A percentile compares a stretch with the other conserved stretches of the same genome.
Evolutionary conservation across 2,797 vertebrate species (phyloP).

Genomic region (Danio tinwini): DNA sequence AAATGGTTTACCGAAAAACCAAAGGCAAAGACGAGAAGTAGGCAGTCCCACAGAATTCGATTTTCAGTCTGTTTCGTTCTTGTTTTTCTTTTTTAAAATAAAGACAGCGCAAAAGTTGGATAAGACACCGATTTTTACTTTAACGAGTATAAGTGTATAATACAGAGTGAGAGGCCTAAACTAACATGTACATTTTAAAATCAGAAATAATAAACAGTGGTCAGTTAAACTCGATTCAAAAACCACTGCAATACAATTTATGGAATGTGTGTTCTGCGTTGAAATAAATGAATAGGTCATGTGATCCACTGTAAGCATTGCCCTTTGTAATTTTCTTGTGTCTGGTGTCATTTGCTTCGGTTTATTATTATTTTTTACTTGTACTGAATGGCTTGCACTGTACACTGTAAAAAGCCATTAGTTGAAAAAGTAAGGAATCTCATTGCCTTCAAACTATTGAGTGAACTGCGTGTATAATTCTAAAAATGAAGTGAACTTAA

Average conservation of each 20-base stretch:
- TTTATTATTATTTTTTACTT: too few species aligned
- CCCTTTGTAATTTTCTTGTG: neutral
- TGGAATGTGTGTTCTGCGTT: constrained; percentile 2
- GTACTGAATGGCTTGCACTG: too few species aligned
- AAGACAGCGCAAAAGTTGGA: neutral
- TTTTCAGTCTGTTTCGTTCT: neutral
- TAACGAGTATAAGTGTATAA: neutral
- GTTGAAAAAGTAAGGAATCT: too few species aligned
- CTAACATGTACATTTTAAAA: constrained; percentile 12
- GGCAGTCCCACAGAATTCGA: neutral
- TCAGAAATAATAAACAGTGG: constrained; percentile 23
- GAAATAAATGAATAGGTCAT: constrained; percentile 23
- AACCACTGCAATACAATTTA: neutral
- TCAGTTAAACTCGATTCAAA: neutral
- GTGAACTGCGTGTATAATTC: too few species aligned
- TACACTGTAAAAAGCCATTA: too few species aligned
- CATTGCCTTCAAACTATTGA: too few species aligned
- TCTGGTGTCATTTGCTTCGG: too few species aligned
- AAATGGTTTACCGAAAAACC: constrained; percentile 89
- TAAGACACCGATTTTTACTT: neutral
- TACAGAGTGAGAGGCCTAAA: constrained; percentile 6
- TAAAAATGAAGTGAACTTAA: too few species aligned
- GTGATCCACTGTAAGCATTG: neutral
- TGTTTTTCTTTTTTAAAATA: neutral
- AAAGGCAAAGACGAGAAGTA: constrained; percentile 83